A percentile compares a stretch with the other conserved stretches of the same genome.
Conservation (phyloP, 2,888 invertebrate species). For the Seira sanloemensis region DNA sequence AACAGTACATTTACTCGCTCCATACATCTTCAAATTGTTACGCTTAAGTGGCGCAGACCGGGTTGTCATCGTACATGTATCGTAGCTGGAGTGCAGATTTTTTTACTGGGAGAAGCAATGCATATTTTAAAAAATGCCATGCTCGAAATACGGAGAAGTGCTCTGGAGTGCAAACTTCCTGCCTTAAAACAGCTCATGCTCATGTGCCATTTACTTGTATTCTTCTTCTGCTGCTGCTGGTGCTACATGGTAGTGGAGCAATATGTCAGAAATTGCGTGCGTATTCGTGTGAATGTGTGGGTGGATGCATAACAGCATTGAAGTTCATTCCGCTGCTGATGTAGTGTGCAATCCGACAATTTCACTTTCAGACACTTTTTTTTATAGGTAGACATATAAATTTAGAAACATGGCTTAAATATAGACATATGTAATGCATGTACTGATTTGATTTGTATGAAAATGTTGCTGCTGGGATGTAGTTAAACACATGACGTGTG, state of each 20-base stretch:
- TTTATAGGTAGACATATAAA: constrained; percentile 11
- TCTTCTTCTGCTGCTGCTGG: background rate
- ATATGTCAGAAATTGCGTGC: constrained; percentile 23
- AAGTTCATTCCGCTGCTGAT: constrained; percentile 14
- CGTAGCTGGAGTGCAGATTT: background rate
- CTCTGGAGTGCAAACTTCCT: constrained; percentile 50
- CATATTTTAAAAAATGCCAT: background rate
- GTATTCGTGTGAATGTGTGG: constrained; percentile 14
- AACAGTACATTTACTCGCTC: too few species aligned
- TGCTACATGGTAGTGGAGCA: constrained; percentile 3
- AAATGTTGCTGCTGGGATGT: background rate
- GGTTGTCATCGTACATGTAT: too few species aligned
- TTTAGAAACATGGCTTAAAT: background rate
- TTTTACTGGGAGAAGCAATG: background rate
- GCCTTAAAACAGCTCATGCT: background rate
- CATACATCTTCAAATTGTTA: too few species aligned
- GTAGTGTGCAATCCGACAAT: constrained; percentile 10
- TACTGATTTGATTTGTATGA: background rate
- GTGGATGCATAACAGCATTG: constrained; percentile 26
- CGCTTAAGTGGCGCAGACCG: too few species aligned
- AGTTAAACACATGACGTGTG: background rate
- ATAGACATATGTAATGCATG: background rate
- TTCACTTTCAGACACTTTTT: constrained; percentile 2
- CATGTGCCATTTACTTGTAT: background rate
- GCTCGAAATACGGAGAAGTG: background rate